Evolutionary conservation across 2,113 vertebrate genomes (phyloP).

Genomic region (Rafetus swinhoei): DNA sequence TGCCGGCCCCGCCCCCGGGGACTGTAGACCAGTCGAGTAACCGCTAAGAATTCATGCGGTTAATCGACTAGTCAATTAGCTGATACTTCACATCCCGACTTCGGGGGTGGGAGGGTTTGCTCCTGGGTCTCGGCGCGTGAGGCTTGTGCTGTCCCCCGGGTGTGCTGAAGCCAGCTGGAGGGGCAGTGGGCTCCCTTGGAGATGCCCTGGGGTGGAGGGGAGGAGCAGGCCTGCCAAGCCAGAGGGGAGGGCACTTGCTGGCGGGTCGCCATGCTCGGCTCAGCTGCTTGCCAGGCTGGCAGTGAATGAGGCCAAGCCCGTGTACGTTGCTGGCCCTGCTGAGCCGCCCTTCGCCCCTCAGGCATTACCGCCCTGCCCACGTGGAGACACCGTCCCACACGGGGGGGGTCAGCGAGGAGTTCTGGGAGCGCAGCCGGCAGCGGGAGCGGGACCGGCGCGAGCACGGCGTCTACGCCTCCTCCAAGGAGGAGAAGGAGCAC

Average conservation of each 20-base stretch:
- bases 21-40: no score
- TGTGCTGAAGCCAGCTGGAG: fast-evolving
- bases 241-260: neutral
- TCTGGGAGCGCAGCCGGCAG: conserved; percentile 90
- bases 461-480: conserved; percentile 94
- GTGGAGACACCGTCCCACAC: conserved; percentile 95
- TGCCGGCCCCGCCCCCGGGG: no score
- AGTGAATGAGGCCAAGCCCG: no score
- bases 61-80: no score
- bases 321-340: no score
- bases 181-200: neutral
- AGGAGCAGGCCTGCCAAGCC: fast-evolving
- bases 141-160: fast-evolving
- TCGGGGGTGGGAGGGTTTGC: neutral
- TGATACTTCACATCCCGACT: no score
- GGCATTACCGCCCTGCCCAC: conserved; percentile 92
- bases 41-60: no score
- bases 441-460: conserved; percentile 92
- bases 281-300: neutral
- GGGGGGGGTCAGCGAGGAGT: conserved; percentile 96
- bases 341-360: conserved; percentile 34
- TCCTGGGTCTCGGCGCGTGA: neutral
- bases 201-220: fast-evolving
- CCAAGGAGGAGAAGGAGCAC: conserved; percentile 90
- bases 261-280: neutral